These are phyloP conservation scores for Paraplagusia blochii DNA, from an alignment of 2,113 vertebrate genomes.

Conservation along the genomic window DNA sequence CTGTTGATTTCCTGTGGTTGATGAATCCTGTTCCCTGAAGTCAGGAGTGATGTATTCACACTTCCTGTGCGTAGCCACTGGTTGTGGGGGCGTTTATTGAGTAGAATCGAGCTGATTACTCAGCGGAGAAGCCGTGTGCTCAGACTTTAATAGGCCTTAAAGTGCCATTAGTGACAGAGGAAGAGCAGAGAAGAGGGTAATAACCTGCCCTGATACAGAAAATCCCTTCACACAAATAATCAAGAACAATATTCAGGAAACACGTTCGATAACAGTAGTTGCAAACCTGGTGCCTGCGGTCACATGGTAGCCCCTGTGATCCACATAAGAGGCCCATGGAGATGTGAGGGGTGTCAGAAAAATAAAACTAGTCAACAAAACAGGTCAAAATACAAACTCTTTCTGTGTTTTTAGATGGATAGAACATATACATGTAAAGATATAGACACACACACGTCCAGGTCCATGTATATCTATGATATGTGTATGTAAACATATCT, in stretches of 20 bases:
- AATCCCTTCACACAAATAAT: neutral
- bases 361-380: no score
- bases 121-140: slow-evolving; percentile 6
- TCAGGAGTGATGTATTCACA: neutral
- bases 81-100: neutral
- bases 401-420: no score
- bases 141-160: neutral
- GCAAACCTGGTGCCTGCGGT: no score
- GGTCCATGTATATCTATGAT: no score
- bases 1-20: no score
- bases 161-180: neutral
- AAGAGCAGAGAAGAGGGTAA: slow-evolving; percentile 1
- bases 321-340: no score
- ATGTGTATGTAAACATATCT: no score
- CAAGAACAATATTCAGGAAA: neutral
- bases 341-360: no score
- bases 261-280: neutral
- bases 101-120: slow-evolving; percentile 17
- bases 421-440: no score
- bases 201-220: neutral
- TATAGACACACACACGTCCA: no score
- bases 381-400: no score
- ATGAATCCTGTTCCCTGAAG: slow-evolving; percentile 5
- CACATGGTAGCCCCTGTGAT: no score
- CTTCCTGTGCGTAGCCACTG: slow-evolving; percentile 23